A percentile compares a stretch with the other conserved stretches of the same genome.
phyloP scores from a whole-genome alignment of 2,797 vertebrate genomes.

The Lagorchestes hirsutus region DNA sequence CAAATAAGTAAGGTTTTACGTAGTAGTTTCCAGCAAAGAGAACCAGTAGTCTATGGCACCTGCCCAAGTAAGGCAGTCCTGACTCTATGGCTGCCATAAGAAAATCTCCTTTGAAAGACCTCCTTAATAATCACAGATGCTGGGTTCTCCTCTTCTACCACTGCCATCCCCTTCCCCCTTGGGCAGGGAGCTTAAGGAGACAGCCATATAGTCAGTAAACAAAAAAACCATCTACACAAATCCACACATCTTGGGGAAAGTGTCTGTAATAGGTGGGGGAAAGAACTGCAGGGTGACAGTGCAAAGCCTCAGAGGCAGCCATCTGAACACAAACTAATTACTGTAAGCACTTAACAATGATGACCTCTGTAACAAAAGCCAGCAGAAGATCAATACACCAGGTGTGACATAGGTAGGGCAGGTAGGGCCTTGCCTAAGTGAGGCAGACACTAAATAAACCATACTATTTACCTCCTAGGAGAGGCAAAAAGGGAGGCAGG shows the following conservation, averaged over 20 bases:
- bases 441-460: background rate
- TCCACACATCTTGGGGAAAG: background rate
- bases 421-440: conserved; percentile 2
- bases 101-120: conserved; percentile 13
- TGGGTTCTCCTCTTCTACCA: conserved; percentile 7
- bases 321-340: conserved; percentile 4
- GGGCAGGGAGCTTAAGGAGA: conserved; percentile 14
- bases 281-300: background rate
- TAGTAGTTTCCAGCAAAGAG: background rate
- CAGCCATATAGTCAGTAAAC: conserved; percentile 8
- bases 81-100: background rate
- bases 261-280: background rate
- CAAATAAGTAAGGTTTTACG: background rate
- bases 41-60: background rate
- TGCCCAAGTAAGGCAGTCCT: background rate
- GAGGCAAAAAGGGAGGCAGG: background rate
- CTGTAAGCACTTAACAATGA: background rate
- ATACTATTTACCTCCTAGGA: background rate
- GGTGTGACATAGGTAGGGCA: background rate
- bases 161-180: background rate
- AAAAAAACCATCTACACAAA: background rate
- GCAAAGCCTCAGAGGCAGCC: background rate
- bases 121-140: conserved; percentile 31
- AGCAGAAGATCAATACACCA: background rate
- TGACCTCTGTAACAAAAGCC: background rate